A percentile compares a stretch with the other conserved stretches of the same genome.
Conservation (phyloP, 2,113 vertebrate species). For the Paralichthys olivaceus region DNA sequence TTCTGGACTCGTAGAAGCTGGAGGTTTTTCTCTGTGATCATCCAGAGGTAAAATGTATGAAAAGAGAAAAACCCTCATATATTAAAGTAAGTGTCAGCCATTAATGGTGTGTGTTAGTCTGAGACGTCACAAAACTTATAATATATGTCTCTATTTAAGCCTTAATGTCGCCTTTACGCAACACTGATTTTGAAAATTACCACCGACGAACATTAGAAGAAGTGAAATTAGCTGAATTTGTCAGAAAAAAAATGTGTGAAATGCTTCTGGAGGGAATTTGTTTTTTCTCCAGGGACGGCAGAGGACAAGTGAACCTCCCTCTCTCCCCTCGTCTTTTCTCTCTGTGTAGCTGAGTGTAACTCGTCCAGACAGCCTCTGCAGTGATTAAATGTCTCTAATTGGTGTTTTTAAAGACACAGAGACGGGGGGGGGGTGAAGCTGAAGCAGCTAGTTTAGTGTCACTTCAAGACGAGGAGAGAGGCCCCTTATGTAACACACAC, state of each 20-base stretch:
- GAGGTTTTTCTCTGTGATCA: background rate
- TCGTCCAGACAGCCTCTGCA: constrained; percentile 15
- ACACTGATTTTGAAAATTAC: background rate
- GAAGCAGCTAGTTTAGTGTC: constrained; percentile 65
- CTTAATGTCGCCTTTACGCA: background rate
- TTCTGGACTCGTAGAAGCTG: background rate
- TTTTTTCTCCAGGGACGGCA: background rate
- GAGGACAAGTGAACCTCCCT: background rate
- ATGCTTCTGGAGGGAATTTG: background rate
- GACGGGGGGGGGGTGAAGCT: constrained; percentile 41
- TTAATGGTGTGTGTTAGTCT: background rate
- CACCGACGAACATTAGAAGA: background rate
- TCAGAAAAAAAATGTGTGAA: background rate
- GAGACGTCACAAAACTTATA: background rate
- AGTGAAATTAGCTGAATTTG: background rate
- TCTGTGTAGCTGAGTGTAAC: constrained; percentile 24
- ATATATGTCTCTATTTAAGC: background rate
- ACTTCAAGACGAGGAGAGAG: constrained; percentile 39
- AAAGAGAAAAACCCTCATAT: background rate
- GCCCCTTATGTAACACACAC: constrained; percentile 48
- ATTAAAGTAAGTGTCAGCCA: background rate
- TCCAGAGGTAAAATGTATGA: too few relatives aligned
- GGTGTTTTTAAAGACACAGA: constrained; percentile 60
- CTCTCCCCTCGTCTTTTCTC: background rate
- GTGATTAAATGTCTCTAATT: constrained; percentile 74